Conservation (phyloP, 2,888 invertebrate species). For the Pristionchus entomophagus region DNA sequence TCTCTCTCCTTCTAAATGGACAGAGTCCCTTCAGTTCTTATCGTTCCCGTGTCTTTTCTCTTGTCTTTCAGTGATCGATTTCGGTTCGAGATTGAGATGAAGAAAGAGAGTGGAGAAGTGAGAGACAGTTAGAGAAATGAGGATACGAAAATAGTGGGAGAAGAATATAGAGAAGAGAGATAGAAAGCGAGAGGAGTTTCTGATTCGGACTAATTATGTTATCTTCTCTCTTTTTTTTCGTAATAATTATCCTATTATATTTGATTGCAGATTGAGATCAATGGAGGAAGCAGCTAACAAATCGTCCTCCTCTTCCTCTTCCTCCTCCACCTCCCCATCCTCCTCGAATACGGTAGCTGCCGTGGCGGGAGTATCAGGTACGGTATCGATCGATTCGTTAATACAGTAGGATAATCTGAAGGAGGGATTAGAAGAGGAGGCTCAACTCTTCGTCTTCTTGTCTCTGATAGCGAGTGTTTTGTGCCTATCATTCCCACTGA, state of each 20-base stretch:
- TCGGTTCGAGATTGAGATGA: conserved; percentile 39
- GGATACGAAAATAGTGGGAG: not conserved
- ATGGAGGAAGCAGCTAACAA: conserved; percentile 46
- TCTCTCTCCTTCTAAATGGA: conserved; percentile 15
- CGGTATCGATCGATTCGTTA: conserved; percentile 6
- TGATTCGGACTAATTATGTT: conserved; percentile 43
- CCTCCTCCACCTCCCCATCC: conserved; percentile 29
- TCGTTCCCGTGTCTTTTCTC: conserved; percentile 17
- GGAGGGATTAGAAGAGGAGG: not conserved
- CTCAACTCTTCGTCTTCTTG: not conserved
- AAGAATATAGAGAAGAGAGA: conserved; percentile 25
- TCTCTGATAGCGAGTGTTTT: conserved; percentile 26
- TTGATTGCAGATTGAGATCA: conserved; percentile 38
- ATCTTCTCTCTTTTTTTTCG: not conserved
- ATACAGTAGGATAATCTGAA: not conserved
- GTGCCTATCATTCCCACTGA: conserved; percentile 26
- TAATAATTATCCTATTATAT: not conserved
- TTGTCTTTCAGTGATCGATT: conserved; percentile 25
- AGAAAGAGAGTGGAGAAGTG: not conserved
- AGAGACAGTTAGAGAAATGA: not conserved
- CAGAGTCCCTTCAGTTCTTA: conserved; percentile 17
- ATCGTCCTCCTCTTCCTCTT: conserved; percentile 31
- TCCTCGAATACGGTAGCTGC: conserved; percentile 35
- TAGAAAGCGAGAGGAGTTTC: conserved; percentile 12
- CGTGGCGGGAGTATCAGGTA: conserved; percentile 36